Percentiles rank a stretch among this genome's conserved stretches.
Evolutionary conservation across 1,140 invertebrate species (phyloP).

Genomic region (Lepidotrigona ventralis): DNA sequence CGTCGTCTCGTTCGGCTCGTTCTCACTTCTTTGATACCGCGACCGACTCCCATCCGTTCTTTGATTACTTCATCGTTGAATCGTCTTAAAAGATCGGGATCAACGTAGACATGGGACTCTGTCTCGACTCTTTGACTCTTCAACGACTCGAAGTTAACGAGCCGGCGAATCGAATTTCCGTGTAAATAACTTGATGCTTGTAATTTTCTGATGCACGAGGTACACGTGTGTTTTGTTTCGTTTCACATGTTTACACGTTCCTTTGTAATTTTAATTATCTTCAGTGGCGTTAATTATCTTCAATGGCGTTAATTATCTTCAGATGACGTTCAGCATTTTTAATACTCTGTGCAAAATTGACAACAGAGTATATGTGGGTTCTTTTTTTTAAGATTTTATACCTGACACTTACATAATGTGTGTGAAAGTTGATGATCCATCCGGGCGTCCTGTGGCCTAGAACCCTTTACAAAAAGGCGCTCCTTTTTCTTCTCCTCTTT

Average conservation of each 20-base stretch:
- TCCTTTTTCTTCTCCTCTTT: slow-evolving; percentile 19
- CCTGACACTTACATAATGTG: not conserved
- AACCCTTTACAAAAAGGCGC: slow-evolving; percentile 17
- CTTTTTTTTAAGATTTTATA: not conserved
- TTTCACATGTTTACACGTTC: not conserved
- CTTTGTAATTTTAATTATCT: not conserved
- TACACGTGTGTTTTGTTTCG: not conserved
- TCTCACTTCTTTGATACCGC: slow-evolving; percentile 22
- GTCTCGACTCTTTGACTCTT: not conserved
- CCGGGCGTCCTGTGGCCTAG: slow-evolving; percentile 30
- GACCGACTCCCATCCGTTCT: not conserved
- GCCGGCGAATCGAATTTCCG: not conserved
- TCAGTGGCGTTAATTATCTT: not conserved
- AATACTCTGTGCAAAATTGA: not conserved
- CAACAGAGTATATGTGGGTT: not conserved
- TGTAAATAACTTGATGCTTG: not conserved
- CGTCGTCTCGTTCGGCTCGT: slow-evolving; percentile 15
- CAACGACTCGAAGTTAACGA: not conserved
- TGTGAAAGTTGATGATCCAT: not conserved
- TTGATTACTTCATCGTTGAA: slow-evolving; percentile 21
- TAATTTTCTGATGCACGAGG: too few relatives aligned
- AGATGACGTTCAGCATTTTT: not conserved
- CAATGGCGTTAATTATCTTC: too few relatives aligned
- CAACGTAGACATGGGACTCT: not conserved
- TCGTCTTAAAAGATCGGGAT: not conserved